Evolutionary conservation across 2,797 vertebrate genomes (phyloP), one percentile per base, ranked within the genome.

Genomic region (Sebastes vulpes): DNA sequence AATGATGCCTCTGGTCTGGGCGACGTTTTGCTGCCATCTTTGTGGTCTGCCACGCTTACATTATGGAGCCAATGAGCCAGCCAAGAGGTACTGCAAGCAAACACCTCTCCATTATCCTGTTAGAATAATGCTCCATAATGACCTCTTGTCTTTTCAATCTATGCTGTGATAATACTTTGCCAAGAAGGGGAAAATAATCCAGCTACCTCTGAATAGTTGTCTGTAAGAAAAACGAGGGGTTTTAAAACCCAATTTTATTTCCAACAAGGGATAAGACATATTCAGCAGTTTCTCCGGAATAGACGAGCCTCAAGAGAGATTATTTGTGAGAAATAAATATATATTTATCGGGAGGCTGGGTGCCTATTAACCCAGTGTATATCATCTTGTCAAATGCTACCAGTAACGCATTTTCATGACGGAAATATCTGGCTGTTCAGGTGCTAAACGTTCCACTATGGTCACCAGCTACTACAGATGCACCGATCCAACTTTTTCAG

Each of bases 91-190:
- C 59, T 61, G 78, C 26, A 83, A 79, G 66, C 29, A 77, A 78
- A 82, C 71, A 84, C 59, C 65, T 82, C 75, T 73, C 70, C 31
- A 84, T 88, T 81, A 79, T 79, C 73, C 61, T 57, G 69, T 77
- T 82, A 72, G 46, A 80, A 65, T 90, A 86, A 93, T 81, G 66
- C 63, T 58, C 56, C 38, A 78, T 83, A 77, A 90, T 79, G 35
- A 65, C 63, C 58, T 65, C 26, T 18, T 74, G 69, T 83, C 52
- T 63, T 66, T 77, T 78, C 35, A 58, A 69, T 78, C 42, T 57
- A 78, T 75, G 52, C 54, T 52, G 63, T 57, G 8, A 59, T 46
- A 16, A 61, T 29, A 60, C 38, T 83, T 77, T 86, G 46, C 63
- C 63, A 74, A 72, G 46, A 60, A 67, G 14, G 16, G 50, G n/a